A percentile compares a stretch with the other conserved stretches of the same genome.
These are phyloP conservation scores for Diadumene lineata DNA, from an alignment of 92 coral and sea anemone genomes.

Conservation along the genomic window DNA sequence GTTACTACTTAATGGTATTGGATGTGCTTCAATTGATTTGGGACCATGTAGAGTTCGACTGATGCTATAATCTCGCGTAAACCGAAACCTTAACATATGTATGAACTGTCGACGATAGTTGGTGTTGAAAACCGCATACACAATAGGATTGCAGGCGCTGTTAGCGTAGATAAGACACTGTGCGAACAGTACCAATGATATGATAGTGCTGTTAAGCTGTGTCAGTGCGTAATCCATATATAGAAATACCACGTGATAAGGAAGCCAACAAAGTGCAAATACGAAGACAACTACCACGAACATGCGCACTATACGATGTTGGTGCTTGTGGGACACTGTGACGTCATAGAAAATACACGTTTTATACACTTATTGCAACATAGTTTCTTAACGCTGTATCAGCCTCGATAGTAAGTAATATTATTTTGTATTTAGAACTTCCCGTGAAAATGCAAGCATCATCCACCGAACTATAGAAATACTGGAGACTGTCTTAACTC, in stretches of 20 bases:
- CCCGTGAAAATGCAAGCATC: too few relatives aligned
- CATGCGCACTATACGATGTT: conserved; percentile 63
- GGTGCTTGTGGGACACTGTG: conserved; percentile 68
- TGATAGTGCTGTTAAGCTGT: conserved; percentile 30
- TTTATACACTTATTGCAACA: too few relatives aligned
- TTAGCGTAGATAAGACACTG: conserved; percentile 69
- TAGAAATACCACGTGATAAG: conserved; percentile 71
- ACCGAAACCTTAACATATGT: conserved; percentile 32
- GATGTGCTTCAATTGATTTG: neutral
- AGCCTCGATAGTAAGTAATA: too few relatives aligned
- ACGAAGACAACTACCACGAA: conserved; percentile 55
- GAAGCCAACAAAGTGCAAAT: conserved; percentile 75
- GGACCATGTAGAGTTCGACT: conserved; percentile 13
- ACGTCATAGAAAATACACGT: neutral
- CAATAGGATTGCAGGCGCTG: conserved; percentile 80
- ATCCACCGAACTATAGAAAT: too few relatives aligned
- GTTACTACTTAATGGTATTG: neutral
- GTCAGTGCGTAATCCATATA: conserved; percentile 67
- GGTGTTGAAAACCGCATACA: conserved; percentile 65
- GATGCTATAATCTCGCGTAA: conserved; percentile 18
- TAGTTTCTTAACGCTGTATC: neutral
- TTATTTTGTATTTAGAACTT: too few relatives aligned
- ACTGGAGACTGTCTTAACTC: too few relatives aligned
- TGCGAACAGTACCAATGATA: conserved; percentile 49
- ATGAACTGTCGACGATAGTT: conserved; percentile 65